Evolutionary conservation across 2,797 vertebrate genomes (phyloP).

Genomic region (Simalia tracyae): DNA sequence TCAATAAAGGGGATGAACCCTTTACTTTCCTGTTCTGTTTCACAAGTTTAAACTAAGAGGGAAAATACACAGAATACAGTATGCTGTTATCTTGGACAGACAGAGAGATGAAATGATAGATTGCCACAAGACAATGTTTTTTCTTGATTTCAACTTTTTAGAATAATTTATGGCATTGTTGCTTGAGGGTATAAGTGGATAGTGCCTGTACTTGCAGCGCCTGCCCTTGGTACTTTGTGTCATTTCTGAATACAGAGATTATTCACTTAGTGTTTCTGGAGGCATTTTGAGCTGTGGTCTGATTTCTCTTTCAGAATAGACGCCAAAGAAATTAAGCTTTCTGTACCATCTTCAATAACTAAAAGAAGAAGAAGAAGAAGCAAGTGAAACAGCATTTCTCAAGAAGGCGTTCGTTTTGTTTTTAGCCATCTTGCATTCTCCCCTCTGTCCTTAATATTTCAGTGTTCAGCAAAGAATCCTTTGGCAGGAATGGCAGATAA

Average conservation of each 20-base stretch:
- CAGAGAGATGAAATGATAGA: background rate
- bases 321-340: conserved; percentile 57
- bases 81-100: background rate
- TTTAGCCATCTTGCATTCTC: conserved; percentile 44
- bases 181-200: background rate
- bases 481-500: conserved; percentile 65
- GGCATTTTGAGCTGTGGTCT: background rate
- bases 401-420: conserved; percentile 54
- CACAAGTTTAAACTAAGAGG: background rate
- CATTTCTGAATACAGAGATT: background rate
- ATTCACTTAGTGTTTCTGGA: conserved; percentile 32
- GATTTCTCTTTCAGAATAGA: conserved; percentile 29
- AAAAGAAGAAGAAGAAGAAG: conserved; percentile 5
- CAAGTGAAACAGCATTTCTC: conserved; percentile 63
- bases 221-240: background rate
- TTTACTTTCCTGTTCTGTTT: background rate
- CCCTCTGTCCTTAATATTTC: conserved; percentile 53
- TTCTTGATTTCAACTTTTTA: background rate
- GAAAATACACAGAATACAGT: background rate
- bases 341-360: conserved; percentile 24
- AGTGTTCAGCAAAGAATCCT: conserved; percentile 57
- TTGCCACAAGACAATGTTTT: background rate
- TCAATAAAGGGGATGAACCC: background rate
- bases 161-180: background rate
- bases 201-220: background rate